Evolutionary conservation across 1,140 invertebrate species (phyloP), one percentile per base, ranked within the genome.

Genomic region (Hyles vespertilio): DNA sequence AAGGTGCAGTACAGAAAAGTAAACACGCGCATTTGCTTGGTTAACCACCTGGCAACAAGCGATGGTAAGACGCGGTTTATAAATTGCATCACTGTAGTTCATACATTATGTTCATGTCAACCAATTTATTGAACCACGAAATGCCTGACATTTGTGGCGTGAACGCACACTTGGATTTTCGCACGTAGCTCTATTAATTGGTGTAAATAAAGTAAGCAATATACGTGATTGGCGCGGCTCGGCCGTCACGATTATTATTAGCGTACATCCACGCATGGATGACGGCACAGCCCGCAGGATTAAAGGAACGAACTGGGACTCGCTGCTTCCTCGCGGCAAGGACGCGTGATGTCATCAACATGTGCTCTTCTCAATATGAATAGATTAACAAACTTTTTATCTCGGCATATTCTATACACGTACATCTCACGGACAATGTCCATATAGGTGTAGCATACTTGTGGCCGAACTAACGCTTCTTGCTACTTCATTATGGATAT

Each of bases 341-440:
- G 85, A 79, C 85, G 76, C 69, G 69, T 88, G 85, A 86, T 79
- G 81, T 86, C 85, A 88, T 65, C 63, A 64, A 63, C 75, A 74
- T 79, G 72, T 75, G 74, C 63, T 65, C 52, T 53, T 53, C 70
- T 52, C 58, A 64, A 79, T 79, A 82, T 77, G 77, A 82, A 82
- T 78, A 74, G 63, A 59, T 58, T 67, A 66, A 63, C 74, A 69
- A 75, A 78, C 79, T 75, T 72, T 74, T 70, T 56, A 45, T 56
- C 56, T 69, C 48, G 57, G 57, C 72, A 72, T 65, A 82, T 85
- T 80, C 82, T 60, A 11, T 56, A 63, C 82, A 83, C 80, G 79
- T 82, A 67, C 63, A 57, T 67, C 72, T 66, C 58, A 70, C 76
- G 59, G 74, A 81, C 72, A 80, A 81, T 79, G 74, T 47, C 53